phyloP scores from a whole-genome alignment of 2,113 vertebrate genomes.

The Cervus canadensis region DNA sequence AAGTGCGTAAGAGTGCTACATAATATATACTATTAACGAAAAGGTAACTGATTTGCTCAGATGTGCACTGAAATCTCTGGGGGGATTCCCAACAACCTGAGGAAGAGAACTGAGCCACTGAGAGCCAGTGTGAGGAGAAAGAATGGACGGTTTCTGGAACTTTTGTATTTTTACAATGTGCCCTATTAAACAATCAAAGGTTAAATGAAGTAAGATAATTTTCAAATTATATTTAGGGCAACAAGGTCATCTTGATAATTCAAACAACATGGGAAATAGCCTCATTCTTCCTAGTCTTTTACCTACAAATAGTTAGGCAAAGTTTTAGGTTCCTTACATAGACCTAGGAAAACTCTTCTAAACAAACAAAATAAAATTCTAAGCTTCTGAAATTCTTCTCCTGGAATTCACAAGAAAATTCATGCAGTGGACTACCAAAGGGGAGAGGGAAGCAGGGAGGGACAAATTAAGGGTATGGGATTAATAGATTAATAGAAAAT shows the following conservation, averaged over 20 bases:
- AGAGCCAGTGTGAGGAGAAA: fast-evolving
- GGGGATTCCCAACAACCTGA: neutral
- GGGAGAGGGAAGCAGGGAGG: neutral
- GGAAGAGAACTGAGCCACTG: neutral
- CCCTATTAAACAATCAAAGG: neutral
- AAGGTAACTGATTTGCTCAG: neutral
- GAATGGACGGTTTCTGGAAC: neutral
- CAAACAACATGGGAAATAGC: neutral
- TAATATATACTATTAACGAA: neutral
- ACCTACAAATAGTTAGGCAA: neutral
- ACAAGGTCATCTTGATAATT: neutral
- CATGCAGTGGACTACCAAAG: neutral
- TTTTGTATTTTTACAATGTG: neutral
- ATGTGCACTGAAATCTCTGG: neutral
- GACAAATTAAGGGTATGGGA: neutral
- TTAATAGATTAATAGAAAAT: neutral
- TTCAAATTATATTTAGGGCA: neutral
- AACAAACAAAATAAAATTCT: neutral
- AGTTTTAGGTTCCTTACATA: neutral
- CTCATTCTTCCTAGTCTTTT: neutral
- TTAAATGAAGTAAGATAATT: neutral
- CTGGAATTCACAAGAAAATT: neutral
- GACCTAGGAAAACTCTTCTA: neutral
- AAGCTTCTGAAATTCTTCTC: neutral
- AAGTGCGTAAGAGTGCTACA: neutral